Percentiles rank a stretch among this genome's conserved stretches.
phyloP scores from a whole-genome alignment of 2,888 invertebrate species.

The Oscheius sp. region DNA sequence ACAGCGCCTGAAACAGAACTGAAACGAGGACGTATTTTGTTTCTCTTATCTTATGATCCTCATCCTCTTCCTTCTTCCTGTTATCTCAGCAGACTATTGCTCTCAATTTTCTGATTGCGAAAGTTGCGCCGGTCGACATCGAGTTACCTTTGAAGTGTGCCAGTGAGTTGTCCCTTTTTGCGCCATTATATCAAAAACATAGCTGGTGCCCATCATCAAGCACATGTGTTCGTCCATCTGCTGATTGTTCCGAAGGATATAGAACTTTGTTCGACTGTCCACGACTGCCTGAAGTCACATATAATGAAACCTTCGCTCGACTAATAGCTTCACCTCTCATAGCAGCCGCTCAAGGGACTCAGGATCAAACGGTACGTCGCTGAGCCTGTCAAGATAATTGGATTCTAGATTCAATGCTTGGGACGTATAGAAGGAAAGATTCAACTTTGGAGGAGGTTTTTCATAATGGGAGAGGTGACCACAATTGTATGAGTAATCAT shows the following conservation, averaged over 20 bases:
- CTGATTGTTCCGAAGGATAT: slow-evolving; percentile 5
- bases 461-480: slow-evolving; percentile 19
- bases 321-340: slow-evolving; percentile 16
- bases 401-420: slow-evolving; percentile 17
- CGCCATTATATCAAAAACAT: neutral
- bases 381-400: neutral
- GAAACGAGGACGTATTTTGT: neutral
- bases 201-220: slow-evolving; percentile 28
- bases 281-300: neutral
- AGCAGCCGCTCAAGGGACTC: slow-evolving; percentile 30
- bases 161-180: neutral
- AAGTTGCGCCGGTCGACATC: slow-evolving; percentile 30
- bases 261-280: slow-evolving; percentile 25
- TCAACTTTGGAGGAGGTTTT: slow-evolving; percentile 29
- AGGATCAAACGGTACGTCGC: slow-evolving; percentile 18
- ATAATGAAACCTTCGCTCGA: slow-evolving; percentile 31
- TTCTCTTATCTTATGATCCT: neutral
- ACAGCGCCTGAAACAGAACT: neutral
- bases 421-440: slow-evolving; percentile 17
- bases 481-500: neutral
- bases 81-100: slow-evolving; percentile 2
- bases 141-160: slow-evolving; percentile 28
- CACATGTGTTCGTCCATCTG: neutral
- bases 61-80: slow-evolving; percentile 4
- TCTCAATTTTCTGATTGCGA: slow-evolving; percentile 30